Conservation (phyloP, 2,888 invertebrate genomes). For the Dysmachus trigonus region DNA sequence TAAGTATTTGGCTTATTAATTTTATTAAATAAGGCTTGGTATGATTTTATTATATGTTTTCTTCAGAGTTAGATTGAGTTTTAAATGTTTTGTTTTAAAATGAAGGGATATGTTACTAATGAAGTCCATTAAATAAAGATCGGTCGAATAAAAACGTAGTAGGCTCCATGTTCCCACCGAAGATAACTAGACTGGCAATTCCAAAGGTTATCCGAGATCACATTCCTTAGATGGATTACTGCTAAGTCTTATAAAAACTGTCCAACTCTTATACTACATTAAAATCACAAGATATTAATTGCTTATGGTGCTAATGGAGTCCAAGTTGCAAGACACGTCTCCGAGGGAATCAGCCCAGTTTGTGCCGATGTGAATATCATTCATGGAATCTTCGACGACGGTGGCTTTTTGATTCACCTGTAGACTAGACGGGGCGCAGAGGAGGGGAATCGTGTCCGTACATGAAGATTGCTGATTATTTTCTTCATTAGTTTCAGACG, state of each 20-base stretch:
- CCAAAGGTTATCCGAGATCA: conserved; percentile 24
- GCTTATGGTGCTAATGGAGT: conserved; percentile 53
- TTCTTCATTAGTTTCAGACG: conserved; percentile 46
- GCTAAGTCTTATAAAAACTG: conserved; percentile 35
- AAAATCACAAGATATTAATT: conserved; percentile 48
- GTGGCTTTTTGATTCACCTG: conserved; percentile 40
- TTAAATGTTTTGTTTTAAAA: neutral
- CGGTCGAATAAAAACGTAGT: neutral
- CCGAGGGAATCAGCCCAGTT: conserved; percentile 48
- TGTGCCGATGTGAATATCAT: conserved; percentile 40
- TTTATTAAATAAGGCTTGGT: neutral
- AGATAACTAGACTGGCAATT: neutral
- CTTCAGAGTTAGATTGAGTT: neutral
- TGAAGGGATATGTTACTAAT: neutral
- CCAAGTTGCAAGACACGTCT: conserved; percentile 50
- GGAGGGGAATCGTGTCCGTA: conserved; percentile 51
- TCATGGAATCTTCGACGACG: conserved; percentile 48
- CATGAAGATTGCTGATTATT: conserved; percentile 46
- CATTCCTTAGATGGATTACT: conserved; percentile 16
- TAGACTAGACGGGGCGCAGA: conserved; percentile 47
- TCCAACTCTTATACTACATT: conserved; percentile 23
- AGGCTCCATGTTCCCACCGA: neutral
- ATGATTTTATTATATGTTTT: neutral
- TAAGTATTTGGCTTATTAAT: neutral
- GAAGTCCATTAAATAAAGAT: neutral